Evolutionary conservation across 2,113 vertebrate species (phyloP), one percentile per base, ranked within the genome.

Genomic region (Montifringilla adamsi): DNA sequence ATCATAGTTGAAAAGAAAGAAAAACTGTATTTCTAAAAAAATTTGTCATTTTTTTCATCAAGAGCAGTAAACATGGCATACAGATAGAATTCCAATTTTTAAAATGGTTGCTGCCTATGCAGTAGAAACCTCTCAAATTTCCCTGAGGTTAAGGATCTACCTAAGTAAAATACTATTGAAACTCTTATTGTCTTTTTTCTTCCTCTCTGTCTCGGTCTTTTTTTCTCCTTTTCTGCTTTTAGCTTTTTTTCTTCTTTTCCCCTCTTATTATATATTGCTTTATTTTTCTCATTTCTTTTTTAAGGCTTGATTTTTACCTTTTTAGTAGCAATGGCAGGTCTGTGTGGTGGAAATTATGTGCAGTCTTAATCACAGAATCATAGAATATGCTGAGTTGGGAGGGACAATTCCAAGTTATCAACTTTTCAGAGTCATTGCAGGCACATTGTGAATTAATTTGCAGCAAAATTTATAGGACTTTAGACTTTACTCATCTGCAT

Each of bases 121-220:
- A 37, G 5, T 73, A 66, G 39, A 63, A 52, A 21, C 76, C 5
- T 66, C 8, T 75, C 31, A 28, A 2, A 11, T 83, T 83, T 79
- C 2, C 3, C 7, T 63, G 15, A 64, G 9, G 4, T 72, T 86
- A 64, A 59, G 26, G 15, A 21, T 46, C 28, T 47, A 20, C 7
- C 13, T 73, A 67, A 58, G 6, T 35, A 39, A 60, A 66, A 82
- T 35, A 39, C 9, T 58, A 12, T 74, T 5, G 35, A 47, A 73
- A 23, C 7, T 53, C 31, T 47, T n/a, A 18, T 46, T 58, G 6
- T 55, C 1, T 14, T 56, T 10, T 14, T 58, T 44, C 17, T 53
- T 4, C 6, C 31, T 23, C 11, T 0, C 11, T 0, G 0, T 31
- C 19, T 39, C n/a, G 13, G 3, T 16, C 4, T 15, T 53, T n/a